A percentile compares a stretch with the other conserved stretches of the same genome.
phyloP scores from a whole-genome alignment of 2,113 vertebrate genomes.

The Epinephelus fuscoguttatus region DNA sequence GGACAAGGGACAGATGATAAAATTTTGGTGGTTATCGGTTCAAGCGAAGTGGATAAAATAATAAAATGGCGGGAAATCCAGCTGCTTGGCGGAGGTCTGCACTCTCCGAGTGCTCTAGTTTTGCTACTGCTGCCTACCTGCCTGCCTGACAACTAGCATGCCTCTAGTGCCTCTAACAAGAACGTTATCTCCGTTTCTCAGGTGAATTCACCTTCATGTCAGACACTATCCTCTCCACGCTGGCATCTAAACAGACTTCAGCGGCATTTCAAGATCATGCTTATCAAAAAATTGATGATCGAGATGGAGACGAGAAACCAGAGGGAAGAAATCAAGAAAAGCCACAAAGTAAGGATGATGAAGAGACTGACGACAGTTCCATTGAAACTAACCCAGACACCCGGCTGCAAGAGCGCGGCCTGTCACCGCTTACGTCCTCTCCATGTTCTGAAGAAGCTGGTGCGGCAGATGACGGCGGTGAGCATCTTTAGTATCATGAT shows the following conservation, averaged over 20 bases:
- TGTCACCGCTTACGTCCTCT: constrained; percentile 13
- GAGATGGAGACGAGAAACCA: not conserved
- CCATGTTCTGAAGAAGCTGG: not conserved
- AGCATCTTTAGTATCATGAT: not conserved
- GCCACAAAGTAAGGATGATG: not conserved
- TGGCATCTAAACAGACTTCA: constrained; percentile 3
- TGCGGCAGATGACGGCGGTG: not conserved
- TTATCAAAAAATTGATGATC: not conserved
- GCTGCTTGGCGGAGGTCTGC: no score
- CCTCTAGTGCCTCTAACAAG: no score
- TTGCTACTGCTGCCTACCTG: no score
- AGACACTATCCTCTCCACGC: constrained; percentile 25
- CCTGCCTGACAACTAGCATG: not conserved
- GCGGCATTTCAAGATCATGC: not conserved
- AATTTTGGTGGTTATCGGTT: no score
- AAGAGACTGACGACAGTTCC: constrained; percentile 11
- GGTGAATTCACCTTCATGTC: constrained; percentile 27
- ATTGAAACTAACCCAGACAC: not conserved
- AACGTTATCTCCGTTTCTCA: not conserved
- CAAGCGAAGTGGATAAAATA: no score
- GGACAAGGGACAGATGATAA: no score
- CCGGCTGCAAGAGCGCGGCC: not conserved
- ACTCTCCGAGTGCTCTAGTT: no score
- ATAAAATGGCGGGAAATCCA: no score
- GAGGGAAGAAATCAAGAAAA: not conserved